Conservation (phyloP, 2,888 invertebrate species). For the Cremastinae sp. region DNA sequence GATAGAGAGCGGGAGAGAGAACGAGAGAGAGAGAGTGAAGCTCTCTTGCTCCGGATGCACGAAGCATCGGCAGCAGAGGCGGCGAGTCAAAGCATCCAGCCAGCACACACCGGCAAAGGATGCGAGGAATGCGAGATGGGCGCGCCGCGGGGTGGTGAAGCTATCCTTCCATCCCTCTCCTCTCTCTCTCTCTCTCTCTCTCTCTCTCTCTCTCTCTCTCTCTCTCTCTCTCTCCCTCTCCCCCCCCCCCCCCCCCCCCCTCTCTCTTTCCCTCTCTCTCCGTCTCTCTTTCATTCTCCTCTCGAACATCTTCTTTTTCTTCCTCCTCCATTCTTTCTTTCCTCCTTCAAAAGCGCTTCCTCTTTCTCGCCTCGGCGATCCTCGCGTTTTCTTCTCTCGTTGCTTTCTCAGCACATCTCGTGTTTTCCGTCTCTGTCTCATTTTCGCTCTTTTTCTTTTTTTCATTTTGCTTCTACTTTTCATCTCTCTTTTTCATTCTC, state of each 20-base stretch:
- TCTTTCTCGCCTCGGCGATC: conserved; percentile 40
- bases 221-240: conserved; percentile 51
- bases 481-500: conserved; percentile 2
- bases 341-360: background rate
- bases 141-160: conserved; percentile 74
- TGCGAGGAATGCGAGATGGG: conserved; percentile 77
- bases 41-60: conserved; percentile 17
- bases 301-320: background rate
- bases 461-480: conserved; percentile 19
- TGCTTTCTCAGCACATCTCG: no score
- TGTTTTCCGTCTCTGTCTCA: conserved; percentile 40
- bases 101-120: conserved; percentile 70
- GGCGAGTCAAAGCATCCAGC: conserved; percentile 74
- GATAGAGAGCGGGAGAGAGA: conserved; percentile 7
- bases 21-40: conserved; percentile 18
- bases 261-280: conserved; percentile 36
- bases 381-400: conserved; percentile 34
- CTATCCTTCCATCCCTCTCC: conserved; percentile 43
- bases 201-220: conserved; percentile 55
- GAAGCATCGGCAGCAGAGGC: conserved; percentile 53
- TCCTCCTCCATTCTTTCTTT: background rate
- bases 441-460: conserved; percentile 26
- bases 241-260: conserved; percentile 40
- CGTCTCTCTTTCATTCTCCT: conserved; percentile 2
- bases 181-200: conserved; percentile 26